Evolutionary conservation across 2,113 vertebrate genomes (phyloP).

Genomic region (Petrocephalus microphthalmus): DNA sequence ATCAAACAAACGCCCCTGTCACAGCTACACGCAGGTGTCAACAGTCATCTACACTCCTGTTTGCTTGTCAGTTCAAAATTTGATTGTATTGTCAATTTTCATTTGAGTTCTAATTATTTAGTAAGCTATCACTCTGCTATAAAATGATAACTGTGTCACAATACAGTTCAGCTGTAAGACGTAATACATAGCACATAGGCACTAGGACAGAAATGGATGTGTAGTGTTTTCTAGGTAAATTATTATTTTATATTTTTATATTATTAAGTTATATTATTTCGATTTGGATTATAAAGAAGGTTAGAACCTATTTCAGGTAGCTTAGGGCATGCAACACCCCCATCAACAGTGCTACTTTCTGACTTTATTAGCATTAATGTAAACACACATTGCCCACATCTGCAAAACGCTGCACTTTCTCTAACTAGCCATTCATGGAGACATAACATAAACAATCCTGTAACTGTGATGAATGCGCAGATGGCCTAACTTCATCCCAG

Average conservation of each 20-base stretch:
- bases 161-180: background rate
- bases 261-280: background rate
- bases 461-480: background rate
- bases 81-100: background rate
- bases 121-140: background rate
- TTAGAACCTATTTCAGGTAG: background rate
- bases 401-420: background rate
- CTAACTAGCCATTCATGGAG: background rate
- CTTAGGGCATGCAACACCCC: background rate
- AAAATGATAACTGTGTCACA: background rate
- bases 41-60: background rate
- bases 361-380: background rate
- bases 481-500: background rate
- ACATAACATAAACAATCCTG: background rate
- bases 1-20: background rate
- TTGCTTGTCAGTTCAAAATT: background rate
- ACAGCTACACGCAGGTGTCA: background rate
- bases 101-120: background rate
- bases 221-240: background rate
- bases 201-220: background rate
- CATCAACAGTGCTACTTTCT: background rate
- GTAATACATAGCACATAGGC: background rate
- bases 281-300: background rate
- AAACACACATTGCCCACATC: background rate
- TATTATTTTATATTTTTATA: background rate